These are phyloP conservation scores for Drosophila pseudotalamancana DNA, from an alignment of 2,888 invertebrate species.

Conservation along the genomic window DNA sequence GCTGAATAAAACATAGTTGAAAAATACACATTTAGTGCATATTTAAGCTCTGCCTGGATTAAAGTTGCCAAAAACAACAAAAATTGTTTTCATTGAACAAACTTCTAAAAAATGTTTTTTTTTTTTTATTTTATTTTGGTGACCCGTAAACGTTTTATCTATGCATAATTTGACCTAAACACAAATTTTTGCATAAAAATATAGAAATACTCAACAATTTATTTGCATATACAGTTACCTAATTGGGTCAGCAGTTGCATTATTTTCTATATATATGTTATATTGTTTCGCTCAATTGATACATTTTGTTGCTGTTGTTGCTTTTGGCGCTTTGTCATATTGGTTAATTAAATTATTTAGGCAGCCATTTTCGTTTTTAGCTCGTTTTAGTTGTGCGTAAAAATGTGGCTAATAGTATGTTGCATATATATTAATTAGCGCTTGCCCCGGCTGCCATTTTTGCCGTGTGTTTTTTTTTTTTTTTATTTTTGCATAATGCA, in stretches of 20 bases:
- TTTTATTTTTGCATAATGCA: conserved; percentile 69
- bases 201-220: not conserved
- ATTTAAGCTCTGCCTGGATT: conserved; percentile 49
- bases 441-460: conserved; percentile 54
- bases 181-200: not conserved
- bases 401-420: conserved; percentile 20
- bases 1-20: conserved; percentile 14
- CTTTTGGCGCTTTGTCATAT: conserved; percentile 48
- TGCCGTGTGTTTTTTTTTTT: too few relatives aligned
- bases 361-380: conserved; percentile 29
- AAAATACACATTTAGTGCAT: not conserved
- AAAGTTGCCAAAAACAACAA: conserved; percentile 39
- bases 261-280: not conserved
- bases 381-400: conserved; percentile 11
- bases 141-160: conserved; percentile 48
- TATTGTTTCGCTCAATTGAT: conserved; percentile 51
- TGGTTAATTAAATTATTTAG: conserved; percentile 77
- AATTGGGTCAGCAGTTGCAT: conserved; percentile 51
- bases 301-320: conserved; percentile 23
- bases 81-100: conserved; percentile 33
- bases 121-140: not conserved
- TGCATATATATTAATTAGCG: conserved; percentile 67
- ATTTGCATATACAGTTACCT: conserved; percentile 9
- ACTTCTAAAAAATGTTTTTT: not conserved
- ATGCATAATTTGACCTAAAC: conserved; percentile 61